phyloP scores from a whole-genome alignment of 2,888 invertebrate genomes.

The Mycalesis mineus region DNA sequence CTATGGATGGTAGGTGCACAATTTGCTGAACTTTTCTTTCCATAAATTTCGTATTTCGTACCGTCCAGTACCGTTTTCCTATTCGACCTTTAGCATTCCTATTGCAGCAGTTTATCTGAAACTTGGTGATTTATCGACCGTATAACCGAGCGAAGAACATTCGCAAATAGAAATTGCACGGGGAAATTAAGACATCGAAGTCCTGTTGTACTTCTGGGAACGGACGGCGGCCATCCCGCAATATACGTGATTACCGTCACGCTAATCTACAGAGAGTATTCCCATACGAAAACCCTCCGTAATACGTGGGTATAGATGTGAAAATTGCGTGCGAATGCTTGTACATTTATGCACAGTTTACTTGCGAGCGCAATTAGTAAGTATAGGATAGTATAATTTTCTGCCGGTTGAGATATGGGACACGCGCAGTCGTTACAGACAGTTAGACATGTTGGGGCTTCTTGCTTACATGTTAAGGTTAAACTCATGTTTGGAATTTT shows the following conservation, averaged over 20 bases:
- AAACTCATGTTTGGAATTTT: background rate
- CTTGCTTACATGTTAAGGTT: background rate
- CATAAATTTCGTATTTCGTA: background rate
- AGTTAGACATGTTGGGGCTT: conserved; percentile 6
- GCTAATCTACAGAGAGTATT: conserved; percentile 7
- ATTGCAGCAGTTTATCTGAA: background rate
- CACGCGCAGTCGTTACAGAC: conserved; percentile 8
- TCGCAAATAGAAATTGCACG: background rate
- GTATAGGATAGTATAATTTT: conserved; percentile 11
- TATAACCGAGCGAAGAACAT: background rate
- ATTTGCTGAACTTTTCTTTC: background rate
- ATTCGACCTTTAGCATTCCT: background rate
- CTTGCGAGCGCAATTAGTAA: background rate
- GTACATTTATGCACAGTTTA: background rate
- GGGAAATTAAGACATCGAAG: conserved; percentile 2
- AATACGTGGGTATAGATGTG: background rate
- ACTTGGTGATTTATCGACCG: background rate
- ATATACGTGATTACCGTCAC: conserved; percentile 30
- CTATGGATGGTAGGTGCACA: no score
- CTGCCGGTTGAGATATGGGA: conserved; percentile 12
- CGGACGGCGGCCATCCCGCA: conserved; percentile 48
- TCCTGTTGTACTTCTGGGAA: conserved; percentile 44
- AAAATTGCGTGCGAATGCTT: background rate
- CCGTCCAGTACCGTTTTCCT: background rate
- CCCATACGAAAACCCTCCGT: background rate